These are phyloP conservation scores for Cynopterus brachyotis DNA, from an alignment of 2,113 vertebrate species.

Conservation along the genomic window DNA sequence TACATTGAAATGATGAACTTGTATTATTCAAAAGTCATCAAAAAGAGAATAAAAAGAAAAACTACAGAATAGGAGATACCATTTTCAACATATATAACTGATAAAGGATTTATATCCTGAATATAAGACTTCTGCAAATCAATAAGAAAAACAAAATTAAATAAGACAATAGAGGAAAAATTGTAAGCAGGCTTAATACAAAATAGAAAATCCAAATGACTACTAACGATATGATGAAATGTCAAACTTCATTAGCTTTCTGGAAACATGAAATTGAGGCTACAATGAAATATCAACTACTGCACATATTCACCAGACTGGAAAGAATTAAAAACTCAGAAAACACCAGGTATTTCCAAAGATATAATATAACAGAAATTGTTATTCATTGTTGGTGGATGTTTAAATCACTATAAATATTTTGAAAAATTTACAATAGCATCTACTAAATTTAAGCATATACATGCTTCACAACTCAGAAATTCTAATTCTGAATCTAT, in stretches of 20 bases:
- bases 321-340: not conserved
- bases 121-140: not conserved
- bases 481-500: not conserved
- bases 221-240: not conserved
- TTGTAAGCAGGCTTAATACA: not conserved
- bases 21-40: not conserved
- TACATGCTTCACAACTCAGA: not conserved
- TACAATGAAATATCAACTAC: not conserved
- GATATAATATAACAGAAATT: not conserved
- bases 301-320: not conserved
- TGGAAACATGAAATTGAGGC: not conserved
- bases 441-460: not conserved
- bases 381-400: not conserved
- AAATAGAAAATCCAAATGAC: not conserved
- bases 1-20: slow-evolving; percentile 26
- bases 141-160: not conserved
- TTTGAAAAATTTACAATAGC: not conserved
- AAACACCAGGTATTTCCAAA: not conserved
- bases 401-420: not conserved
- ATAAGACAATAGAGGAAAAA: not conserved
- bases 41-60: not conserved
- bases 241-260: not conserved
- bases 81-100: not conserved
- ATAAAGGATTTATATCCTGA: not conserved
- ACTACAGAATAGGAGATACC: not conserved